A percentile compares a stretch with the other conserved stretches of the same genome.
Conservation (phyloP, 2,797 vertebrate genomes). For the Lepilemur ruficaudatus region DNA sequence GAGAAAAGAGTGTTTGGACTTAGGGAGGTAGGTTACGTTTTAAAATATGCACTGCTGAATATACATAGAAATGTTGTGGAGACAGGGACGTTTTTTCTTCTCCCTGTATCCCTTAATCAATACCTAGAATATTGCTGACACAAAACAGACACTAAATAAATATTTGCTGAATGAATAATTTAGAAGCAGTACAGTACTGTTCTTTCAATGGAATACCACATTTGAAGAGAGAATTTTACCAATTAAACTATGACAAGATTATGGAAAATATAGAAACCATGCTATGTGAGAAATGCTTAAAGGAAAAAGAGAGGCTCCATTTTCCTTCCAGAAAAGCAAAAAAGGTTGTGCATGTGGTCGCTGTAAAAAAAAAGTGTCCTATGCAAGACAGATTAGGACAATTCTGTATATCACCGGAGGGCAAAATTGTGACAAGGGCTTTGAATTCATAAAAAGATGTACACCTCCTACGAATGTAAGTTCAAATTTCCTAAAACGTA, state of each 20-base stretch:
- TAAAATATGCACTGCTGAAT: background rate
- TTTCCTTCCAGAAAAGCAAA: background rate
- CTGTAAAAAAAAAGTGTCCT: background rate
- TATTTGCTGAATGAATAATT: background rate
- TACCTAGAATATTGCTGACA: background rate
- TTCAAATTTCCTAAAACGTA: background rate
- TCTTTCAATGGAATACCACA: background rate
- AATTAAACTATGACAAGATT: background rate
- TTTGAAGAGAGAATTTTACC: slow-evolving; percentile 33
- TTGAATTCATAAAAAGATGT: background rate
- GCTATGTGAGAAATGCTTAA: background rate
- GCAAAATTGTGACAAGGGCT: background rate
- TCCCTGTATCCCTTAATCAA: background rate
- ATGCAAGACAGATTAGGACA: background rate
- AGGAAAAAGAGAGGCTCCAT: background rate
- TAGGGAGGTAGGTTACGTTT: background rate
- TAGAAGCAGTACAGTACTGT: background rate
- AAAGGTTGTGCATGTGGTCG: background rate
- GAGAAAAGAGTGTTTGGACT: background rate
- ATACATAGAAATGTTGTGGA: background rate
- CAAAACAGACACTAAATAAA: background rate
- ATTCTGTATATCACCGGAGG: background rate
- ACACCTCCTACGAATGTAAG: background rate
- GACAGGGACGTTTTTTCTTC: background rate
- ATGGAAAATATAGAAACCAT: background rate